Conservation (phyloP, 2,797 vertebrate genomes). For the Tamandua tetradactyla region DNA sequence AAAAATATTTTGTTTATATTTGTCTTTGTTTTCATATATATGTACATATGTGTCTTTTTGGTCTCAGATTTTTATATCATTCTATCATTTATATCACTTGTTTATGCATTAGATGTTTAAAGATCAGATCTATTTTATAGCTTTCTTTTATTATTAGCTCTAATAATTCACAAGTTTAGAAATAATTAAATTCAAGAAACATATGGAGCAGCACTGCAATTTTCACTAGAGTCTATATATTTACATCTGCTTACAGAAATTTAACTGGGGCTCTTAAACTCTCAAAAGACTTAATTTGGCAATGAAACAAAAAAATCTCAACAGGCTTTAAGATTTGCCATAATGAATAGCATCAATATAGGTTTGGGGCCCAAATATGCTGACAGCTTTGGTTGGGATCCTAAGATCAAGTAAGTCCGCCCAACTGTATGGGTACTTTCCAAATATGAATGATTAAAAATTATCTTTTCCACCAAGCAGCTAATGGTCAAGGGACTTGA, state of each 20-base stretch:
- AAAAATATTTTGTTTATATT: neutral
- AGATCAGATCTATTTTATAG: neutral
- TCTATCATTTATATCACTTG: neutral
- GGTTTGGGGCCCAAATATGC: neutral
- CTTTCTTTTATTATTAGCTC: neutral
- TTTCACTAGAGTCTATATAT: neutral
- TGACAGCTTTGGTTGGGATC: neutral
- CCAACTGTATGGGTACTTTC: neutral
- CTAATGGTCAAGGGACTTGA: neutral
- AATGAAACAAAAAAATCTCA: neutral
- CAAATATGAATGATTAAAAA: slow-evolving; percentile 2
- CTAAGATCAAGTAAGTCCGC: neutral
- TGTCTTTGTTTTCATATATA: neutral
- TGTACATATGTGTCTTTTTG: neutral
- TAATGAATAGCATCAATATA: neutral
- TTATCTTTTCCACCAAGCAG: neutral
- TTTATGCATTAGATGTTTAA: neutral
- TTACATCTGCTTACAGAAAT: neutral
- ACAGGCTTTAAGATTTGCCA: neutral
- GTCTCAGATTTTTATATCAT: neutral
- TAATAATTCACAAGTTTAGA: neutral
- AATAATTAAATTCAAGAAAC: slow-evolving; percentile 11
- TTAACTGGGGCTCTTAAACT: neutral
- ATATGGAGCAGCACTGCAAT: neutral
- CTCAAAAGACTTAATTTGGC: neutral